These are phyloP conservation scores for Sussaba pulchella DNA, from an alignment of 2,888 invertebrate genomes.

Conservation along the genomic window DNA sequence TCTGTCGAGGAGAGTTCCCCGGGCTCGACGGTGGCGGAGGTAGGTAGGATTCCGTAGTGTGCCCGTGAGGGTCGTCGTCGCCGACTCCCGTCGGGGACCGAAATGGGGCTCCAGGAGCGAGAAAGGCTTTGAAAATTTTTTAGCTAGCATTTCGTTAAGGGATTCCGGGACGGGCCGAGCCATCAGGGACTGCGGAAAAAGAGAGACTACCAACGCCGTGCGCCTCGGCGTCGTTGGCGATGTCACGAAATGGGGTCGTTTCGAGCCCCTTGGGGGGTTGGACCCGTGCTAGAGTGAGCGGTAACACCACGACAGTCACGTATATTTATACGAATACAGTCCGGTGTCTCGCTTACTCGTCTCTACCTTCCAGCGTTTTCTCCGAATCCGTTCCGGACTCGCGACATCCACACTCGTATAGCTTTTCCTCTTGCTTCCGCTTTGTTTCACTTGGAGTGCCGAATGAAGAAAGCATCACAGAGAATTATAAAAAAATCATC, in stretches of 20 bases:
- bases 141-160: conserved; percentile 69
- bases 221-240: conserved; percentile 61
- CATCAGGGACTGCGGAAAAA: conserved; percentile 52
- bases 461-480: conserved; percentile 63
- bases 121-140: conserved; percentile 60
- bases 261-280: conserved; percentile 70
- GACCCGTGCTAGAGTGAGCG: conserved; percentile 54
- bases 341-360: conserved; percentile 36
- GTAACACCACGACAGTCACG: conserved; percentile 41
- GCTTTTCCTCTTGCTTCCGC: conserved; percentile 50
- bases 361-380: conserved; percentile 46
- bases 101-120: conserved; percentile 10
- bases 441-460: conserved; percentile 58
- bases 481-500: conserved; percentile 58
- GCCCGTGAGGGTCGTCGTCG: conserved; percentile 62
- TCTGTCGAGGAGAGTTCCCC: conserved; percentile 39
- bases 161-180: conserved; percentile 65
- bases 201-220: conserved; percentile 29
- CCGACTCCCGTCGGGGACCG: conserved; percentile 25
- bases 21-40: conserved; percentile 46
- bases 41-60: conserved; percentile 47
- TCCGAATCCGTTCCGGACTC: conserved; percentile 5
- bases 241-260: conserved; percentile 73
- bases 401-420: conserved; percentile 11
- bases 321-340: conserved; percentile 42